Evolutionary conservation across 2,888 invertebrate genomes (phyloP).

Genomic region (Orthosia gracilis): DNA sequence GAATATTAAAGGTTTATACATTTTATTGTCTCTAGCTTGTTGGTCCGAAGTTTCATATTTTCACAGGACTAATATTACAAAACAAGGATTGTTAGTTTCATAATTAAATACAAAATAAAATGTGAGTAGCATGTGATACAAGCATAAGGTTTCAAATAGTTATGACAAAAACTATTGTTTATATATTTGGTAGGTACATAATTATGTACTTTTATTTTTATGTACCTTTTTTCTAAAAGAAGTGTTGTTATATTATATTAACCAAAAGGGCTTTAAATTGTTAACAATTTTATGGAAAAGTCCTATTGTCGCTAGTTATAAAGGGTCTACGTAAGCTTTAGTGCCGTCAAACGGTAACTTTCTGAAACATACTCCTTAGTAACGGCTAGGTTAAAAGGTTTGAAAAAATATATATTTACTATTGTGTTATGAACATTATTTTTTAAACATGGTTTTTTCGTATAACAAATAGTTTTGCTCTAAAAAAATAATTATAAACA

Average conservation of each 20-base stretch:
- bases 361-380: too few species aligned
- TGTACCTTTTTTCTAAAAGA: background rate
- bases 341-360: too few species aligned
- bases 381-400: too few species aligned
- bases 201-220: background rate
- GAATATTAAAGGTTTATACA: slow-evolving; percentile 12
- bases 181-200: background rate
- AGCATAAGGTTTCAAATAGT: background rate
- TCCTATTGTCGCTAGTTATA: background rate
- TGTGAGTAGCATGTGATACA: background rate
- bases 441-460: too few species aligned
- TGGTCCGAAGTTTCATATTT: background rate
- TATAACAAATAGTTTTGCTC: too few species aligned
- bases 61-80: background rate
- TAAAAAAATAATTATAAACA: too few species aligned
- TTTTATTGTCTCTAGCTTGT: background rate
- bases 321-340: too few species aligned
- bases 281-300: too few species aligned
- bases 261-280: too few species aligned
- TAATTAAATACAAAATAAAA: slow-evolving; percentile 1
- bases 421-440: too few species aligned
- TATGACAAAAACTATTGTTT: background rate
- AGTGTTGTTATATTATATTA: too few species aligned
- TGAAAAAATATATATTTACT: too few species aligned
- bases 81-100: background rate